Base-by-base conservation (phyloP, 2,797 vertebrate genomes). In the Gymnocypris eckloni region DNA sequence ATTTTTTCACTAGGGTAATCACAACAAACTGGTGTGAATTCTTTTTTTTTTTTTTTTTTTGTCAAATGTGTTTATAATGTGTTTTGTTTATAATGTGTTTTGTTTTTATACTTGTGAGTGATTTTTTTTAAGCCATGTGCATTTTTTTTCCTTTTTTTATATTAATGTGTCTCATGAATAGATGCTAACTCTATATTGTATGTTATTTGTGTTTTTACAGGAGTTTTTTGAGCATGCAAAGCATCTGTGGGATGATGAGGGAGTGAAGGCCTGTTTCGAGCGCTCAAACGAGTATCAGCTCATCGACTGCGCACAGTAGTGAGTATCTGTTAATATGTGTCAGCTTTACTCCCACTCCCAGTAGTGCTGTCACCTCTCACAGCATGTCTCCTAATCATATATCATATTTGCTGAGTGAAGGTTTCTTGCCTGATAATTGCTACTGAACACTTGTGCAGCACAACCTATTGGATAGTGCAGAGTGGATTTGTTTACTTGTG, bases 301-400 rank as follows among this genome's bases (percentile, higher is more conserved):
- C 90, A 99, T 99, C 20, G 98, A 99, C 95, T 98, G 98, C 15
- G 98, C 98, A 25, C 95, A 98, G 92, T 99, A 99, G 98, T 99
- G 94, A 98, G 97, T 89, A 79, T 73, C 67, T 64, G 54, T 59
- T 61, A 16, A 25, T 39, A 13, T 70, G 4, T 25, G 8, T 64
- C 22, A 33, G 6, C 18, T 45, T 52, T 22, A 45, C 67, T 41
- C 13, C 25, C 76, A 45, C 33, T 33, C 33, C 33, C 43, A 64
- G 56, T n/a, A 56, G 45, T 4, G 43, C 20, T 64, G 15, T 64
- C 56, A 64, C 37, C 41, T 67, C 4, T 67, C 52, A n/a, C 22
- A 39, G 52, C 0, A 6, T 37, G 16, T 76, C 72, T 52, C 73
- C 28, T 52, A 28, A 54, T 54, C 25, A 37, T 76, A 4, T 52